Evolutionary conservation across 2,888 invertebrate genomes (phyloP).

Genomic region (Hylaea fasciaria): DNA sequence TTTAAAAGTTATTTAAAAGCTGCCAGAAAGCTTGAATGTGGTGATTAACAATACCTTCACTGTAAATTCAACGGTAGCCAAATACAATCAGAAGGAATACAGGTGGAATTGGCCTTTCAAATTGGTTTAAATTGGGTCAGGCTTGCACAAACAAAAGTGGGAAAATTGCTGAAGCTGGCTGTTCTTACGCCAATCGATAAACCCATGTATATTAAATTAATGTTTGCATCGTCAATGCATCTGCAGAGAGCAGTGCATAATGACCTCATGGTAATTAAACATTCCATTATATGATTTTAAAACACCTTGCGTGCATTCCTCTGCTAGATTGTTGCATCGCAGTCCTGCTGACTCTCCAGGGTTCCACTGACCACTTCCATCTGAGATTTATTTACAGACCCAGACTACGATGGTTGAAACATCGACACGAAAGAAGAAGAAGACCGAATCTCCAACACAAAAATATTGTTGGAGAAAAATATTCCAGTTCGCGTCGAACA

Average conservation of each 20-base stretch:
- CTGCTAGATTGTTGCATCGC: neutral
- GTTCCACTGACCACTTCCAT: no score
- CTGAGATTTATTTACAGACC: no score
- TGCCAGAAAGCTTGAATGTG: slow-evolving; percentile 25
- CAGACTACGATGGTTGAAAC: no score
- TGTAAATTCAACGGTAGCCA: slow-evolving; percentile 63
- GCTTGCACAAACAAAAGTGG: slow-evolving; percentile 74
- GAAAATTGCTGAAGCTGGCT: slow-evolving; percentile 64
- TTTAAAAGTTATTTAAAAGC: slow-evolving; percentile 16
- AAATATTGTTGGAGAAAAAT: neutral
- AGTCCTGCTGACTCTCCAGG: no score
- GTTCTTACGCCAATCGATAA: slow-evolving; percentile 60
- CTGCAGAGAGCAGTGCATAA: slow-evolving; percentile 5
- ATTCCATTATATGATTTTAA: no score
- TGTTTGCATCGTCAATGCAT: slow-evolving; percentile 39
- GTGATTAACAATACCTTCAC: slow-evolving; percentile 51
- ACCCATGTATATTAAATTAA: slow-evolving; percentile 60
- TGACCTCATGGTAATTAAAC: no score
- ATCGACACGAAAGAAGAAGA: no score
- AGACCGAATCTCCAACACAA: neutral
- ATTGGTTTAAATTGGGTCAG: slow-evolving; percentile 79
- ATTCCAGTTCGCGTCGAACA: slow-evolving; percentile 8
- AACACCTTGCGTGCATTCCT: no score
- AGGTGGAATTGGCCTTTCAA: slow-evolving; percentile 77
- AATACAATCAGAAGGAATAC: slow-evolving; percentile 77